Conservation (phyloP, 2,797 vertebrate species). For the Cheirogaleus major region DNA sequence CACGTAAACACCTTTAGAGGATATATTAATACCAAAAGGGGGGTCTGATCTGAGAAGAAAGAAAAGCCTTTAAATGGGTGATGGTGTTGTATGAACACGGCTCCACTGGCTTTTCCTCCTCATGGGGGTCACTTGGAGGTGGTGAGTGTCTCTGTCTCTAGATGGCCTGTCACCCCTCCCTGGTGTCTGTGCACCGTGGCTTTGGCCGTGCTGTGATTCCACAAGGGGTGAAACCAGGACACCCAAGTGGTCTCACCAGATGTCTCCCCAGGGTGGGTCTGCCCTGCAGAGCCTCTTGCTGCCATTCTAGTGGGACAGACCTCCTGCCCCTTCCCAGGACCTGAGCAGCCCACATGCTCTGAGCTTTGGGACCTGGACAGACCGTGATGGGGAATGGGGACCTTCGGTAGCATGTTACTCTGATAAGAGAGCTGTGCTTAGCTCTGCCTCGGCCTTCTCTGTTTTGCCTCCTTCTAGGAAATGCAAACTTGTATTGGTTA, state of each 20-base stretch:
- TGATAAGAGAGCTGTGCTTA: fast-evolving
- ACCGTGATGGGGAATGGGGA: not conserved
- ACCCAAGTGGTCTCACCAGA: fast-evolving
- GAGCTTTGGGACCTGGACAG: not conserved
- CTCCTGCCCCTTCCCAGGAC: not conserved
- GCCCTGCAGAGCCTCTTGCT: no score
- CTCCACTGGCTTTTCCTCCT: not conserved
- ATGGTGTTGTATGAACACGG: fast-evolving
- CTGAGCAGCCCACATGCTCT: not conserved
- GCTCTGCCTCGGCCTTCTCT: fast-evolving
- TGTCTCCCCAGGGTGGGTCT: not conserved
- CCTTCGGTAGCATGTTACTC: fast-evolving
- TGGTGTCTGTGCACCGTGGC: fast-evolving
- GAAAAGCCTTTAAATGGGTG: not conserved
- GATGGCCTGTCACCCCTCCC: fast-evolving
- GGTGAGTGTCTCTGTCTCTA: fast-evolving
- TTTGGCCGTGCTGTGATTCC: not conserved
- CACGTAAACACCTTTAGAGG: not conserved
- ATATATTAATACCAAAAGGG: not conserved
- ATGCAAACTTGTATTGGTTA: fast-evolving
- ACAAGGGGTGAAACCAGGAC: not conserved
- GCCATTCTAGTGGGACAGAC: no score
- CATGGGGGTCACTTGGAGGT: not conserved
- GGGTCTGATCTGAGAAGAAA: no score
- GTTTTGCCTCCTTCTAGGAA: not conserved